Conservation (phyloP, 2,113 vertebrate genomes). For the Elephas maximus region DNA sequence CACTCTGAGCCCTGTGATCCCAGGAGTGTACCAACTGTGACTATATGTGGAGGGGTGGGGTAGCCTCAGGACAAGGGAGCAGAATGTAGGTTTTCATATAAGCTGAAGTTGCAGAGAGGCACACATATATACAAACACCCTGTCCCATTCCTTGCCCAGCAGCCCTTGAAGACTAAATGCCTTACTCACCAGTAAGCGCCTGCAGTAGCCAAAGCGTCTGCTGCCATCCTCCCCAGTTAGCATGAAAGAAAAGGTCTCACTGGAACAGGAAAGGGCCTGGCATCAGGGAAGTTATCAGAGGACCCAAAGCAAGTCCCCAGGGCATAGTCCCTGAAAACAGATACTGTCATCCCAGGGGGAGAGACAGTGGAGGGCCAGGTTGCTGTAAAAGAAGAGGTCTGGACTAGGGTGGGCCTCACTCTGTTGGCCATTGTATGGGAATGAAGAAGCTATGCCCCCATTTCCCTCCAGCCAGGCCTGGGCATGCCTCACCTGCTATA, state of each 20-base stretch:
- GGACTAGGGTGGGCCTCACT: not conserved
- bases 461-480: not conserved
- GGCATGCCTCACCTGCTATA: conserved; percentile 93
- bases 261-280: conserved; percentile 86
- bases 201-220: conserved; percentile 98
- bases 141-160: not conserved
- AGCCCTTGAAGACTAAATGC: not conserved
- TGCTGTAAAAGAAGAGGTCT: not conserved
- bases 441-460: not conserved
- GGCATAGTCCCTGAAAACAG: conserved; percentile 21
- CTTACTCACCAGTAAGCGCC: conserved; percentile 97
- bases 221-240: conserved; percentile 99
- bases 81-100: not conserved
- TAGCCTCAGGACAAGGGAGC: not conserved
- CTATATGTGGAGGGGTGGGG: not conserved
- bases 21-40: not conserved
- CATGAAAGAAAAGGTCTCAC: conserved; percentile 99
- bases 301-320: conserved; percentile 27
- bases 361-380: not conserved
- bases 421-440: no score
- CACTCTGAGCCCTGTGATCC: not conserved
- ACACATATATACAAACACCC: not conserved
- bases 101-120: not conserved
- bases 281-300: conserved; percentile 55
- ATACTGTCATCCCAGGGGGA: not conserved